A percentile compares a stretch with the other conserved stretches of the same genome.
Conservation (phyloP, 2,888 invertebrate species). For the Chirona hameri region DNA sequence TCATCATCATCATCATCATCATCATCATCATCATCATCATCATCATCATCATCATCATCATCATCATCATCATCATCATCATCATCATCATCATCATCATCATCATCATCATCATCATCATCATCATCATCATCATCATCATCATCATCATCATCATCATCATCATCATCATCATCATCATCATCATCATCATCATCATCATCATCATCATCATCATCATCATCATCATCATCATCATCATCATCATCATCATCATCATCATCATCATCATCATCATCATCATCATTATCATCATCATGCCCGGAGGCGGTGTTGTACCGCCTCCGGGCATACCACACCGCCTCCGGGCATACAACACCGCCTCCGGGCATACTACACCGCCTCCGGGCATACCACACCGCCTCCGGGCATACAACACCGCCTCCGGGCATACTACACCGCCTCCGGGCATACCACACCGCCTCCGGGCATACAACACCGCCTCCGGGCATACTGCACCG, state of each 20-base stretch:
- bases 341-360: too few relatives aligned
- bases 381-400: too few relatives aligned
- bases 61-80: constrained; percentile 22
- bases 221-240: constrained; percentile 11
- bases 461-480: too few relatives aligned
- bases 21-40: constrained; percentile 22
- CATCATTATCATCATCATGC: constrained; percentile 7
- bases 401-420: too few relatives aligned
- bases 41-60: constrained; percentile 22
- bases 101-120: constrained; percentile 22
- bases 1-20: too few relatives aligned
- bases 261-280: constrained; percentile 22
- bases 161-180: constrained; percentile 22
- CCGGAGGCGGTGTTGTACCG: not conserved
- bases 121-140: constrained; percentile 22
- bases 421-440: too few relatives aligned
- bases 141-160: constrained; percentile 22
- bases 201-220: constrained; percentile 22
- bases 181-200: constrained; percentile 22
- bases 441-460: too few relatives aligned
- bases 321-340: too few relatives aligned
- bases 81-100: constrained; percentile 11
- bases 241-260: constrained; percentile 22
- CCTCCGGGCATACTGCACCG: too few relatives aligned
- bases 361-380: too few relatives aligned